These are phyloP conservation scores for Hippoglossus hippoglossus DNA, from an alignment of 2,797 vertebrate species.

Conservation along the genomic window DNA sequence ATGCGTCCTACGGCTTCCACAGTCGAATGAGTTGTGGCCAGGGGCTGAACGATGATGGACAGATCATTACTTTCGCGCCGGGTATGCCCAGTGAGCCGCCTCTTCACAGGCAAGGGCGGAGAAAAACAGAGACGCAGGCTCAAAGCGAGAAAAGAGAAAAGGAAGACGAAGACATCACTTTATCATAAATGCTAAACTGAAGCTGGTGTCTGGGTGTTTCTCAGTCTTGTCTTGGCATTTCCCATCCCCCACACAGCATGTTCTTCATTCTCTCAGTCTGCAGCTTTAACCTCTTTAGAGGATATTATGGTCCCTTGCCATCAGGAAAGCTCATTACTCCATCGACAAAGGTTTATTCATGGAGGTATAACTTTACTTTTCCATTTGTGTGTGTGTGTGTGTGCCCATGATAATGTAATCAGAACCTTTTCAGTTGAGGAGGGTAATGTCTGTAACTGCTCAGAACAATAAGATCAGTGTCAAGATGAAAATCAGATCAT, in stretches of 20 bases:
- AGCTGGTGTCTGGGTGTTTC: constrained; percentile 47
- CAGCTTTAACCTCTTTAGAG: constrained; percentile 80
- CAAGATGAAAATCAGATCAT: constrained; percentile 42
- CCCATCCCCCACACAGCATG: constrained; percentile 53
- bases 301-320: constrained; percentile 73
- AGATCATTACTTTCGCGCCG: constrained; percentile 68
- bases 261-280: constrained; percentile 67
- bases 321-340: constrained; percentile 79
- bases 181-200: constrained; percentile 55
- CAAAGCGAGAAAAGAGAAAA: constrained; percentile 20
- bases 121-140: constrained; percentile 20
- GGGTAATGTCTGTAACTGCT: constrained; percentile 51
- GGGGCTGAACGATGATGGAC: constrained; percentile 66
- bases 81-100: constrained; percentile 44
- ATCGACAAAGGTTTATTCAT: constrained; percentile 62
- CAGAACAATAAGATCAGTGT: constrained; percentile 46
- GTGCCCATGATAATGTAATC: constrained; percentile 60
- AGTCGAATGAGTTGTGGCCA: constrained; percentile 66
- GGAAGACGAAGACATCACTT: constrained; percentile 44
- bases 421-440: constrained; percentile 43
- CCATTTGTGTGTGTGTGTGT: constrained; percentile 35
- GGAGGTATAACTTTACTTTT: constrained; percentile 71
- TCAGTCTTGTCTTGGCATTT: constrained; percentile 42
- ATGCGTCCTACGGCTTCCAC: constrained; percentile 35
- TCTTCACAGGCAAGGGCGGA: constrained; percentile 47